phyloP scores from a whole-genome alignment of 1,140 invertebrate species.

The Drosophila athabasca region DNA sequence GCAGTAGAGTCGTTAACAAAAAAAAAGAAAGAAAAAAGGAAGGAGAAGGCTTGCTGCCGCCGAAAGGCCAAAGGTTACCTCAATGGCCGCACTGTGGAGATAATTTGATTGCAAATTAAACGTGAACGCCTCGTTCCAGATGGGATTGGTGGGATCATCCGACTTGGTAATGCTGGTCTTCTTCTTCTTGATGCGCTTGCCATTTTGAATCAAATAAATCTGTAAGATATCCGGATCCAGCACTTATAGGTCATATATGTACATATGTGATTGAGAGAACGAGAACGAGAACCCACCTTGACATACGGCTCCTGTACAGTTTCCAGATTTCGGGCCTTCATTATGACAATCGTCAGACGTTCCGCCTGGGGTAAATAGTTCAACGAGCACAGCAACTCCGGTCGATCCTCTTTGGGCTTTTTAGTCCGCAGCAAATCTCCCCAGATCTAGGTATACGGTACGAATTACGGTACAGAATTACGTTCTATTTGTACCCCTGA shows the following conservation, averaged over 20 bases:
- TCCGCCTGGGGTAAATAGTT: conserved; percentile 94
- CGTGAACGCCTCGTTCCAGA: conserved; percentile 97
- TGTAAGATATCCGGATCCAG: conserved; percentile 19
- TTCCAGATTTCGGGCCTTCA: conserved; percentile 92
- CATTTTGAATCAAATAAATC: conserved; percentile 92
- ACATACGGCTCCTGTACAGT: conserved; percentile 92
- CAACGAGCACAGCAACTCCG: conserved; percentile 92
- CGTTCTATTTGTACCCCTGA: too few relatives aligned
- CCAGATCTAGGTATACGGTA: conserved; percentile 84
- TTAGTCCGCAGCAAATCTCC: conserved; percentile 90
- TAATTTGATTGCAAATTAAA: conserved; percentile 92
- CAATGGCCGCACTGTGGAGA: conserved; percentile 89
- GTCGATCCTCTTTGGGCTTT: conserved; percentile 90
- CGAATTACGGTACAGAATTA: too few relatives aligned
- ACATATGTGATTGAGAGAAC: too few relatives aligned
- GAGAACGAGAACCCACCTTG: conserved; percentile 85
- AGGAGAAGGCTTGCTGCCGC: neutral
- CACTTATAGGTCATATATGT: too few relatives aligned
- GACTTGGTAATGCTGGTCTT: conserved; percentile 95
- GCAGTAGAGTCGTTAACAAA: conserved; percentile 37
- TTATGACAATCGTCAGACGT: conserved; percentile 91
- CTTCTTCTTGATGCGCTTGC: conserved; percentile 93
- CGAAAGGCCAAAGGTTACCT: conserved; percentile 85
- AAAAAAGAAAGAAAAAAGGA: neutral
- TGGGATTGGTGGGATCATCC: conserved; percentile 93